Evolutionary conservation across 92 coral and sea anemone genomes (phyloP), one percentile per base, ranked within the genome.

Genomic region (Chrysogorgia sp.): DNA sequence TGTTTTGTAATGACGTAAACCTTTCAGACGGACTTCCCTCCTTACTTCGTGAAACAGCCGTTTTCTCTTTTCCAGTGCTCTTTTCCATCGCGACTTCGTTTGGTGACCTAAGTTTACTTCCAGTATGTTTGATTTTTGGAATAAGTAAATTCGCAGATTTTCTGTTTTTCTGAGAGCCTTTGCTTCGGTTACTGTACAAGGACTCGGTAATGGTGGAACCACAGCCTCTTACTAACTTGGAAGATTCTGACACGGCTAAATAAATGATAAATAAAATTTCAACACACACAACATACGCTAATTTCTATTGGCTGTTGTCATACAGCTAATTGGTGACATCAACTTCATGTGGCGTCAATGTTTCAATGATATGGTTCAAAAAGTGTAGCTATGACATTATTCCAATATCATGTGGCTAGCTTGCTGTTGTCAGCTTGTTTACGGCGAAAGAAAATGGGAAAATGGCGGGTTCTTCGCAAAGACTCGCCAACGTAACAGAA

Each of bases 181-280:
- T 55, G 63, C 56, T 71, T 49, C 52, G 31, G 26, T n/a, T 22
- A 23, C 78, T 71, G 78, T 31, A 52, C 30, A 50, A 2, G 33
- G 78, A 71, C 1, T 71, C 63, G 0, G 63, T 40, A 17, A 71
- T 0, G 0, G 37, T 0, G 10, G 78, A 50, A n/a, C 78, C 34
- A 24, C 37, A 19, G 52, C 19, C 21, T 35, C 52, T 71, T 0
- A 57, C 34, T 12, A 29, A 3, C 10, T 23, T 23, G 13, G 32
- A 23, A 3, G 47, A 29, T 31, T 68, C 43, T 15, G 53, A 47
- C 14, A 47, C 53, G 1, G 53, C 53, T 47, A 47, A 2, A 47
- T 12, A 47, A 47, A 47, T 15, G 14, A 47, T 47, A 15, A 47
- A 15, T n/a, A 47, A 7, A n/a, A 47, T 47, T 4, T 37, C 10